Conservation (phyloP, 1,140 invertebrate species). For the Sycophaga agraensis region DNA sequence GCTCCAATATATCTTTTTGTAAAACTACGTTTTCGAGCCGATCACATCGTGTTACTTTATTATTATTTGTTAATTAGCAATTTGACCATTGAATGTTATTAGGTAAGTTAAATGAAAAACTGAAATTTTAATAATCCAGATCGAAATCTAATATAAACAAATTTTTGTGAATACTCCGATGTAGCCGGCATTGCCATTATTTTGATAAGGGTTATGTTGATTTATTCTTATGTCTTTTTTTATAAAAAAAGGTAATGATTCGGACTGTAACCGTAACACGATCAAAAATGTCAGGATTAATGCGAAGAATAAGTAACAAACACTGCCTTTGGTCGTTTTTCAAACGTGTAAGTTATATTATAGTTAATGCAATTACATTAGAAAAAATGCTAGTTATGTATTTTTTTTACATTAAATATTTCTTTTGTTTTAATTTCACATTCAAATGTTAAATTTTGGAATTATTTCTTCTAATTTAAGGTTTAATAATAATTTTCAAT, state of each 20-base stretch:
- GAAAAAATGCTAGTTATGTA: not conserved
- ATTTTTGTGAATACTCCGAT: too few relatives aligned
- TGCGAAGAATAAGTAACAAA: not conserved
- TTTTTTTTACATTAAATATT: not conserved
- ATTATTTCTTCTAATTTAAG: too few relatives aligned
- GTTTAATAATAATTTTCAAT: not conserved
- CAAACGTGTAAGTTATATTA: slow-evolving; percentile 15
- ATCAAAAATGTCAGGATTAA: slow-evolving; percentile 12
- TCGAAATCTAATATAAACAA: too few relatives aligned
- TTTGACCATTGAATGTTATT: too few relatives aligned
- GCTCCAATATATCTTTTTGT: too few relatives aligned
- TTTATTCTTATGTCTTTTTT: slow-evolving; percentile 8
- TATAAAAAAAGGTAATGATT: not conserved
- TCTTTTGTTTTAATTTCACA: slow-evolving; percentile 11
- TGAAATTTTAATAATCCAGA: too few relatives aligned
- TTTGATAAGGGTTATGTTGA: slow-evolving; percentile 13
- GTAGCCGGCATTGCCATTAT: not conserved
- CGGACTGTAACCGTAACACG: not conserved
- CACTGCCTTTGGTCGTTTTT: slow-evolving; percentile 1
- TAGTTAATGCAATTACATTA: too few relatives aligned
- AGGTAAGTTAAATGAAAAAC: too few relatives aligned
- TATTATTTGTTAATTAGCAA: too few relatives aligned
- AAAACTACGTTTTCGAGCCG: too few relatives aligned
- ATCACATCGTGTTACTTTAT: too few relatives aligned
- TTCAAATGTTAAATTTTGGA: not conserved